These are phyloP conservation scores for Atrichornis clamosus DNA, from an alignment of 2,113 vertebrate genomes.

Conservation along the genomic window DNA sequence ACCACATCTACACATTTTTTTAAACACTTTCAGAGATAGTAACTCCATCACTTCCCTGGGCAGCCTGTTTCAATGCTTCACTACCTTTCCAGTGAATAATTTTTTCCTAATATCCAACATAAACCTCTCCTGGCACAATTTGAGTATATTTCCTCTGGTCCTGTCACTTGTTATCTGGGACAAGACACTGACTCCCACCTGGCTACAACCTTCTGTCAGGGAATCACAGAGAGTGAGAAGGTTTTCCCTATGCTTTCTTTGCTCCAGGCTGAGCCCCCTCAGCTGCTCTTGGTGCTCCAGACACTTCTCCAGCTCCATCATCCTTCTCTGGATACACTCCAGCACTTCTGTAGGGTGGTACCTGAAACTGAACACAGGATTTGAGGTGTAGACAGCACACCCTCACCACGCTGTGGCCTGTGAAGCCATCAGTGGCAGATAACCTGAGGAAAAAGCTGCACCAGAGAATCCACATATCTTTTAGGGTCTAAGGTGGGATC, in stretches of 20 bases:
- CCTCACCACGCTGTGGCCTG: fast-evolving
- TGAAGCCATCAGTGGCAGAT: background rate
- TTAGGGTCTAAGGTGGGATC: background rate
- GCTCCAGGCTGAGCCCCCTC: background rate
- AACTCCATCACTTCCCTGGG: background rate
- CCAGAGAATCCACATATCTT: background rate
- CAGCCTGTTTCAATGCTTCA: background rate
- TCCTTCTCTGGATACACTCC: background rate
- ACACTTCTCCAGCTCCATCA: background rate
- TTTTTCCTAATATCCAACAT: background rate
- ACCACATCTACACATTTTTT: background rate
- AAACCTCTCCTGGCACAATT: background rate
- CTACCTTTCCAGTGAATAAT: background rate
- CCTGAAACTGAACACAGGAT: background rate
- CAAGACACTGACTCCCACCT: background rate
- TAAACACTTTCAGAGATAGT: background rate
- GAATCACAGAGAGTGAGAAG: background rate
- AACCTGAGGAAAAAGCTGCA: background rate
- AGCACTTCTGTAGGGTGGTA: background rate
- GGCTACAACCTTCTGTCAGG: background rate
- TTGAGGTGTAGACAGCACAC: too few relatives aligned
- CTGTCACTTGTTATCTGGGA: background rate
- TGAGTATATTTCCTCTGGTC: background rate
- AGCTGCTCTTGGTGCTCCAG: background rate
- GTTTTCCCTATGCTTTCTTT: background rate